Evolutionary conservation across 2,888 invertebrate species (phyloP).

Genomic region (Apotomis turbidana): DNA sequence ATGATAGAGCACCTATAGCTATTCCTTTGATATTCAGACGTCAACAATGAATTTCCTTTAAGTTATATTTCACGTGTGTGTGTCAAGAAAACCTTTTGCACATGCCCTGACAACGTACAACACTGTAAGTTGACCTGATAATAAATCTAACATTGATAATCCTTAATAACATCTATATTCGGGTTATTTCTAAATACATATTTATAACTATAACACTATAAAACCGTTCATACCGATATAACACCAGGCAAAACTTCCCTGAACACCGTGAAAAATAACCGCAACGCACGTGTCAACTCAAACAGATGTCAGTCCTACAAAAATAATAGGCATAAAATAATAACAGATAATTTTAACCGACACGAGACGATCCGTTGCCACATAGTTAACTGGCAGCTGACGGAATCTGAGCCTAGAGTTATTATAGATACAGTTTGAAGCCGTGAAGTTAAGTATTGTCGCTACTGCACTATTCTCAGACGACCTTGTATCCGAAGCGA

Average conservation of each 20-base stretch:
- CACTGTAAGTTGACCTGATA: no score
- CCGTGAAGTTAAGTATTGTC: constrained; percentile 43
- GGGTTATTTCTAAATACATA: no score
- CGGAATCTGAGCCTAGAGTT: constrained; percentile 7
- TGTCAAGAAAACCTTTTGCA: no score
- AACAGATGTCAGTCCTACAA: constrained; percentile 21
- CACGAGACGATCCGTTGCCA: constrained; percentile 25
- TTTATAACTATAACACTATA: no score
- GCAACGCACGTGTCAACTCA: constrained; percentile 13
- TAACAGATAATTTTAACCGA: constrained; percentile 34
- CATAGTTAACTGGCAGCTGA: constrained; percentile 11
- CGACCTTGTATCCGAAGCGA: constrained; percentile 59
- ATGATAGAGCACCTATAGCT: no score
- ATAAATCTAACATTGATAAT: no score
- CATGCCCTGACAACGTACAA: no score
- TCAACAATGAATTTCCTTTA: no score
- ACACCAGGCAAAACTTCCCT: neutral
- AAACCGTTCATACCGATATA: neutral
- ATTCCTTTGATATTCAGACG: no score
- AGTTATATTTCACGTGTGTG: no score
- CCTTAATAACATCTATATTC: no score
- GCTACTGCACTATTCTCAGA: constrained; percentile 69
- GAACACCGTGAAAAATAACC: constrained; percentile 16
- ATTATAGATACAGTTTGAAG: constrained; percentile 6
- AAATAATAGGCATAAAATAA: constrained; percentile 29